These are phyloP conservation scores for Eupithecia subfuscata DNA, from an alignment of 2,888 invertebrate species.

Conservation along the genomic window DNA sequence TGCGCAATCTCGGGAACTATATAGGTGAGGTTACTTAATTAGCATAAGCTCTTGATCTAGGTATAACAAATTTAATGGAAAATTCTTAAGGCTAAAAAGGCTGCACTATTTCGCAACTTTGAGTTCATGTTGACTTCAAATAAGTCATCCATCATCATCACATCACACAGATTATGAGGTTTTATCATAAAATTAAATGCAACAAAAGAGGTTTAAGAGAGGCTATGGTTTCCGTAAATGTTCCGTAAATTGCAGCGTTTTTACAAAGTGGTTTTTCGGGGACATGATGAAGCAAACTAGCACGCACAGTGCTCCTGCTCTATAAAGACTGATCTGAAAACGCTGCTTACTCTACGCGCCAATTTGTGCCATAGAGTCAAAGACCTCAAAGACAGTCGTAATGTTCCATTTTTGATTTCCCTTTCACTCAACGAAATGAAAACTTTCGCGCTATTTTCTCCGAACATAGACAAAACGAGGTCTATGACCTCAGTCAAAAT, in stretches of 20 bases:
- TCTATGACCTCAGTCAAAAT: constrained; percentile 36
- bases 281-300: background rate
- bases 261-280: background rate
- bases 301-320: background rate
- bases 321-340: constrained; percentile 13
- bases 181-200: background rate
- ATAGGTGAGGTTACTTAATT: background rate
- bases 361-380: constrained; percentile 11
- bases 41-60: background rate
- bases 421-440: constrained; percentile 44
- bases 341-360: background rate
- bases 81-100: background rate
- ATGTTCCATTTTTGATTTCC: constrained; percentile 31
- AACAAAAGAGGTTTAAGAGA: background rate
- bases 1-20: background rate
- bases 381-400: constrained; percentile 1
- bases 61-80: too few species aligned
- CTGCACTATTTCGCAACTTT: background rate
- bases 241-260: background rate
- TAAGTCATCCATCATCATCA: background rate
- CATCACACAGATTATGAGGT: background rate
- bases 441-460: constrained; percentile 53
- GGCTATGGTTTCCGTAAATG: background rate
- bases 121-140: background rate
- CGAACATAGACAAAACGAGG: constrained; percentile 48